Conservation (phyloP, 2,888 invertebrate species). For the Eucera pruinosa region DNA sequence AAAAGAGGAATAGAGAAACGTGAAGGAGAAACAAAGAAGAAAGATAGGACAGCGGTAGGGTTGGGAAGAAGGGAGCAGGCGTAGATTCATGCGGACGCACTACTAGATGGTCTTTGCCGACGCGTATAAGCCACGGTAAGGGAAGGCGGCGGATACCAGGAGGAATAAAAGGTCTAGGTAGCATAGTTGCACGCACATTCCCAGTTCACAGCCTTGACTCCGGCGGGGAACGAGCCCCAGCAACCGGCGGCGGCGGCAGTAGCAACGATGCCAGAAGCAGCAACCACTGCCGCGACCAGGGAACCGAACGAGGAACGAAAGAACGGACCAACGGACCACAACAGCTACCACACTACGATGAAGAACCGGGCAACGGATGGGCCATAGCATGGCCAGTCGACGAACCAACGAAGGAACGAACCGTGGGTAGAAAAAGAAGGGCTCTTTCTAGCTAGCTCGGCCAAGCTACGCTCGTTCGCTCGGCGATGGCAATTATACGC, state of each 20-base stretch:
- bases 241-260: constrained; percentile 48
- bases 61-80: constrained; percentile 14
- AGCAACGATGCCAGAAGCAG: constrained; percentile 42
- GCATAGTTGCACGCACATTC: constrained; percentile 83
- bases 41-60: not conserved
- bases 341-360: constrained; percentile 43
- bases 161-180: constrained; percentile 79
- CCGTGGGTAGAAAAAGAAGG: constrained; percentile 58
- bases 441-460: constrained; percentile 53
- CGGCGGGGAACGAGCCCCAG: constrained; percentile 63
- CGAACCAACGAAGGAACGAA: constrained; percentile 48
- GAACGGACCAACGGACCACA: constrained; percentile 43
- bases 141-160: constrained; percentile 69
- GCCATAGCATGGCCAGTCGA: constrained; percentile 41
- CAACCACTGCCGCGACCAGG: constrained; percentile 14
- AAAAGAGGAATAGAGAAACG: not conserved
- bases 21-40: not conserved
- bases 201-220: constrained; percentile 82
- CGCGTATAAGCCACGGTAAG: constrained; percentile 71
- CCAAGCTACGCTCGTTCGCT: constrained; percentile 63
- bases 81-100: constrained; percentile 73
- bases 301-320: constrained; percentile 39
- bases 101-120: constrained; percentile 71
- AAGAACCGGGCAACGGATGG: constrained; percentile 45
- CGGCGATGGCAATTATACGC: constrained; percentile 82